Conservation (phyloP, 2,797 vertebrate species). For the Molothrus aeneus region DNA sequence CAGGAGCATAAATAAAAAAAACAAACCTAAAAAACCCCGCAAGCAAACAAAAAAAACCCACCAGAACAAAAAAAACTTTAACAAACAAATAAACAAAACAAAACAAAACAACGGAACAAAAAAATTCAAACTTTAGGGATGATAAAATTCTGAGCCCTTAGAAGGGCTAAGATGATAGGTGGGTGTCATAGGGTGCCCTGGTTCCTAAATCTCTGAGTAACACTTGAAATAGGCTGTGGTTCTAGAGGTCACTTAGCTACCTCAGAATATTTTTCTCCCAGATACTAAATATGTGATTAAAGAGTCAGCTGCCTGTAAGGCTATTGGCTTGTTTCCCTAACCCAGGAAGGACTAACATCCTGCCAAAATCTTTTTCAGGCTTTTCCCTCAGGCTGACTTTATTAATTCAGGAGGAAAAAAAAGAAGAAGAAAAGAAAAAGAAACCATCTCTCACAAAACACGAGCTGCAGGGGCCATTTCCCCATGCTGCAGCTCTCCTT, state of each 20-base stretch:
- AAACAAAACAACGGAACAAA: not conserved
- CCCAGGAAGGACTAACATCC: conserved; percentile 27
- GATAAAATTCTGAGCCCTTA: not conserved
- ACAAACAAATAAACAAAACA: not conserved
- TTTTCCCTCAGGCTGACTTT: conserved; percentile 27
- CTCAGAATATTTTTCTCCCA: conserved; percentile 13
- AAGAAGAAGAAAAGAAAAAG: not conserved
- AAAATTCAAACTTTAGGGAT: accelerated
- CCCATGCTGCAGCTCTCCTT: not conserved
- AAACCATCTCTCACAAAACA: not conserved
- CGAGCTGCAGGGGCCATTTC: not conserved
- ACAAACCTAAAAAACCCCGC: accelerated
- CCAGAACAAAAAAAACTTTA: not conserved
- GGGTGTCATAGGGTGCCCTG: not conserved
- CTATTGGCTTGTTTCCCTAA: conserved; percentile 46
- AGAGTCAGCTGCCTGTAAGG: conserved; percentile 38
- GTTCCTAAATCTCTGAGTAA: not conserved
- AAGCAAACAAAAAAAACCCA: accelerated
- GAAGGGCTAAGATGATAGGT: not conserved
- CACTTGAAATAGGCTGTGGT: not conserved
- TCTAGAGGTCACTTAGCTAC: conserved; percentile 22
- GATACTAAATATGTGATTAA: conserved; percentile 55
- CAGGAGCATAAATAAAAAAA: not conserved
- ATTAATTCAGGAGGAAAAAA: not conserved
- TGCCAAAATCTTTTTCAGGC: conserved; percentile 48